Evolutionary conservation across 2,797 vertebrate species (phyloP), one percentile per base, ranked within the genome.

Genomic region (Neomorphus geoffroyi): DNA sequence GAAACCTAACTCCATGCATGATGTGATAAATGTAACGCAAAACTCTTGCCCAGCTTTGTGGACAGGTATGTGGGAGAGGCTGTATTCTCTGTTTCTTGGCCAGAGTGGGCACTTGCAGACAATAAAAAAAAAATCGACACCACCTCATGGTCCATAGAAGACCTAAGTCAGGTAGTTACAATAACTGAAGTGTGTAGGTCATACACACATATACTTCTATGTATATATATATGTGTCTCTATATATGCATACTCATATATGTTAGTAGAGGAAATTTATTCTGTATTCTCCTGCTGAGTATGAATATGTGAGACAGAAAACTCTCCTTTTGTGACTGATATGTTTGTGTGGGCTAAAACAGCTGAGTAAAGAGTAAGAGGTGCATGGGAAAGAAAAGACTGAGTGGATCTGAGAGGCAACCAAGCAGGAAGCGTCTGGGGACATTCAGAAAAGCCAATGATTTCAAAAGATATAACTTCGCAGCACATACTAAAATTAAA

Each of bases 401-500:
- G 1, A 78, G 19, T 51, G 62, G 41, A 61, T 90, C 41, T 89
- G 43, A 53, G 61, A 65, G 19, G 62, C 32, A 85, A 80, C 35
- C 3, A 28, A 65, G 39, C 35, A 88, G 50, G 23, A 26, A 79
- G 24, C 4, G 3, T 61, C 57, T 74, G 39, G 69, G 65, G 90
- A 91, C 43, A 61, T 89, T 90, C 82, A 86, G 67, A 61, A 57
- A 91, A 83, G 61, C 7, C n/a, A 75, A 2, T 62, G 53, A 86
- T 80, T 91, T 86, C 90, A 86, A 78, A 86, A 37, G 62, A 78
- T 79, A 26, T 75, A 91, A 57, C 70, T 94, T 91, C 73, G 75
- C 73, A 92, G 62, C 30, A 22, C 62, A 50, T 79, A 33, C 84
- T 88, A 79, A 84, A 88, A 90, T 93, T 78, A 94, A 86, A 93